A percentile compares a stretch with the other conserved stretches of the same genome.
Conservation (phyloP, 2,797 vertebrate species). For the Microctenopoma steveboyesi region DNA sequence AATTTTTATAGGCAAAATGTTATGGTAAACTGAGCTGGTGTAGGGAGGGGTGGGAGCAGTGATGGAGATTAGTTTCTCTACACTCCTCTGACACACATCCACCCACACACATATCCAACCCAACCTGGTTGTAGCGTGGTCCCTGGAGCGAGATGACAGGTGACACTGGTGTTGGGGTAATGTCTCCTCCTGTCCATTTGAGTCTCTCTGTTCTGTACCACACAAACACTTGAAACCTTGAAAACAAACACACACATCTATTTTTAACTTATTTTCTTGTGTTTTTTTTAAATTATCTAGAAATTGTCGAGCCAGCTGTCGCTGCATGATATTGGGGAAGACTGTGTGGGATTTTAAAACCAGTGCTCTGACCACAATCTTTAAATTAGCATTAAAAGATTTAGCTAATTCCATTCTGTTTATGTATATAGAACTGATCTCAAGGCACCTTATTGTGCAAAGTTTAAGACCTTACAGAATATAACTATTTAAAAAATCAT, state of each 20-base stretch:
- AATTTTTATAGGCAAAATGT: constrained; percentile 71
- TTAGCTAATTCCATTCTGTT: too few species aligned
- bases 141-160: constrained; percentile 51
- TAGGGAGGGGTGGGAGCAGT: constrained; percentile 5
- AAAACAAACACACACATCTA: constrained; percentile 9
- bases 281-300: constrained; percentile 11
- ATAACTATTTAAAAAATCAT: too few species aligned
- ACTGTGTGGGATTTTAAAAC: constrained; percentile 18
- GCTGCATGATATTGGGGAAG: constrained; percentile 16
- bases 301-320: constrained; percentile 27
- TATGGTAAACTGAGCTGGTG: constrained; percentile 63
- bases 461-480: too few species aligned
- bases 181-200: constrained; percentile 44
- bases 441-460: too few species aligned
- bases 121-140: constrained; percentile 39
- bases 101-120: constrained; percentile 20
- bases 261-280: constrained; percentile 15
- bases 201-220: constrained; percentile 29
- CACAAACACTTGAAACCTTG: constrained; percentile 16
- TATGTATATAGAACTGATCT: too few species aligned
- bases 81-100: constrained; percentile 37
- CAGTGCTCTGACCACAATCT: constrained; percentile 9
- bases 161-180: constrained; percentile 50
- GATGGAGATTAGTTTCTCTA: constrained; percentile 40
- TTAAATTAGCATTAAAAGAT: neutral